Base-by-base conservation (phyloP, 1,140 invertebrate species). In the Scaptomyza pallida region DNA sequence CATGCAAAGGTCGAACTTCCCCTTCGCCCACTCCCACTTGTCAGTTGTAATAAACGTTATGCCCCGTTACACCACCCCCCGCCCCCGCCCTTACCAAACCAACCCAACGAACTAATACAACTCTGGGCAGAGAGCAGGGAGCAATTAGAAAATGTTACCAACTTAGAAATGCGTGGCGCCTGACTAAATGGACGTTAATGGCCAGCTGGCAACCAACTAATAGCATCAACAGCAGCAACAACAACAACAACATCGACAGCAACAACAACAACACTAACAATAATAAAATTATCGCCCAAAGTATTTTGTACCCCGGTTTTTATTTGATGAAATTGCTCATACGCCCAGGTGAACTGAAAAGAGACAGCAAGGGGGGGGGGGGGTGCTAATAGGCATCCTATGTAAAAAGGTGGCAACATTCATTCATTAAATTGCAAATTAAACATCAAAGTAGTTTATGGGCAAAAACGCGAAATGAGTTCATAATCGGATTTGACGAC, bases 361-460 rank as follows among this genome's bases (percentile, higher is more conserved):
- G 41, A 12, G 56, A 45, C 16, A 50, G 16, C 5, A 40, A 51
- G 21, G 16, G 40, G 23, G 23, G 57, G 12, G 37, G 10, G 23
- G 50, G 5, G 15, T 16, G 13, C 5, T 9, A 5, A 2, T 6
- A 16, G 45, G 55, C 40, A 56, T 52, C 76, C 52, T n/a, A n/a
- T n/a, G n/a, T n/a, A n/a, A n/a, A n/a, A n/a, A n/a, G n/a, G 76
- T 1, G 74, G 78, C 78, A 52, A 21, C 21, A 21, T n/a, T 2
- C 82, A 86, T 88, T 88, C 82, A 86, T 88, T 74, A 86, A 86
- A 86, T 86, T 88, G 82, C 67, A 88, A 86, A 86, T 86, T 88
- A 88, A 86, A 86, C 82, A 86, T 86, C 82, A 86, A 86, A 86
- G 82, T 88, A 86, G 62, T 68, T 70, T 37, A 61, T 47, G 68